Percentiles rank a stretch among this genome's conserved stretches.
Conservation (phyloP, 1,140 invertebrate genomes). For the Pogonognathellus flavescens region DNA sequence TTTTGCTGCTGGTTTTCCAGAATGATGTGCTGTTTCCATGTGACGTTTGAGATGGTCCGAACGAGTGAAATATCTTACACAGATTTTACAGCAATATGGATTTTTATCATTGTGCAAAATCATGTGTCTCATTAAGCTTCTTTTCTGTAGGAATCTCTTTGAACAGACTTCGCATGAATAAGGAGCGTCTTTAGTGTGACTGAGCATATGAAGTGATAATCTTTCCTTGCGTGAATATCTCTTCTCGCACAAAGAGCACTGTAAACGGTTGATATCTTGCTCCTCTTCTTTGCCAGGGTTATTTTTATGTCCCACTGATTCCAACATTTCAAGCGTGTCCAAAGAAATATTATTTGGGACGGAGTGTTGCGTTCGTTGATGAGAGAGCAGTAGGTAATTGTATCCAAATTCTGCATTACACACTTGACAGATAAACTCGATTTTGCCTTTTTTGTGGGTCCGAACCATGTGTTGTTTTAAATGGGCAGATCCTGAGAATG, state of each 20-base stretch:
- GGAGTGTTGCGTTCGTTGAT: neutral
- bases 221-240: neutral
- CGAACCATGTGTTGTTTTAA: neutral
- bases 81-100: neutral
- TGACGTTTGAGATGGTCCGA: neutral
- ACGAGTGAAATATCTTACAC: neutral
- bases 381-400: neutral
- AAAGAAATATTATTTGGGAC: constrained; percentile 1
- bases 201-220: neutral
- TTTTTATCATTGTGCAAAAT: neutral
- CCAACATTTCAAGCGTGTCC: neutral
- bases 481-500: neutral
- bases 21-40: neutral
- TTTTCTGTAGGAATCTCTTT: neutral
- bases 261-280: neutral
- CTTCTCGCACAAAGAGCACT: neutral
- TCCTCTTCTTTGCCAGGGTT: neutral
- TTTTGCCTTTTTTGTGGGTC: neutral
- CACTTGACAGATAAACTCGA: neutral
- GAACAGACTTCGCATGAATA: neutral
- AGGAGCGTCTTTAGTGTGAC: neutral
- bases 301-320: neutral
- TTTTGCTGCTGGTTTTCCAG: neutral
- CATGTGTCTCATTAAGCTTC: neutral
- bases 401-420: neutral